Evolutionary conservation across 2,888 invertebrate genomes (phyloP), one percentile per base, ranked within the genome.

Genomic region (Willowsia nigromaculata): DNA sequence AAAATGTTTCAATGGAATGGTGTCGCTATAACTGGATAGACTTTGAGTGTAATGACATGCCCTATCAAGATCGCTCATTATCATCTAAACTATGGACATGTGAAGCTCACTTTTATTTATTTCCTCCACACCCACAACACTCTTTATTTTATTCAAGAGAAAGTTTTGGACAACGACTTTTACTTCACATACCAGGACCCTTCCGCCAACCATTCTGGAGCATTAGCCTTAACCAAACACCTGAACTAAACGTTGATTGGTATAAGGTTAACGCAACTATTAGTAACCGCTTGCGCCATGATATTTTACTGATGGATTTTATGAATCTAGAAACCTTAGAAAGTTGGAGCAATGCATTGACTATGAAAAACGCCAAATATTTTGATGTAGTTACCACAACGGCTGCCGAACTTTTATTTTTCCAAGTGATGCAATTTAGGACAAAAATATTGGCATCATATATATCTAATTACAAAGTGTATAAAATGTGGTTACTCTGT

Each of bases 101-200:
- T 65, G 85, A 85, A 59, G 85, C 74, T 5, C 85, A 85, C 33
- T 33, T 84, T 13, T 84, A 71, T 47, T 13, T 84, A 13, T 53
- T 68, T 22, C 84, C 84, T n/a, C 84, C 84, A 5, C 1, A 84
- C 13, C 22, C 53, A 11, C 6, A 6, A 37, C 1, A 84, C 13
- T 9, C 53, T 3, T 2, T 15, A 37, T 84, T 84, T 22, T 53
- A 84, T 30, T 9, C 13, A 27, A 3, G 1, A 1, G 18, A 30
- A 27, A 27, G 15, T 2, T 1, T 15, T 6, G 5, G 7, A 27
- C 1, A 3, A 3, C 1, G 11, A 18, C 27, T 3, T 9, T 5
- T 56, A 2, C 13, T 7, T 5, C n/a, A n/a, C n/a, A 62, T 62
- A 30, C 62, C 62, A 2, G 62, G 62, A 27, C 25, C 27, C 15